These are phyloP conservation scores for Sitta europaea DNA, from an alignment of 2,113 vertebrate species.

Conservation along the genomic window DNA sequence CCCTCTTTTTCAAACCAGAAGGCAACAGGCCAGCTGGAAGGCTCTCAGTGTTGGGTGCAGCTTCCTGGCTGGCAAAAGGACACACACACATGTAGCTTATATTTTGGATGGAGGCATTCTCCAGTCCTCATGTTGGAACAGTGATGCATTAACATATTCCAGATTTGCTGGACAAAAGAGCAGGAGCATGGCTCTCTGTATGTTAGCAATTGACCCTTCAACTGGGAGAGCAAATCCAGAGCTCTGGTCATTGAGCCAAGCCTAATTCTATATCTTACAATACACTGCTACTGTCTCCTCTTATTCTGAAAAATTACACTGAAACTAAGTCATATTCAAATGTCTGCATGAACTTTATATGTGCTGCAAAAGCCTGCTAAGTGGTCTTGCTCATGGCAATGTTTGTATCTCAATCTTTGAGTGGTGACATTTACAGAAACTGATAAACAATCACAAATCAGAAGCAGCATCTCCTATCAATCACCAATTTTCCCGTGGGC, in stretches of 20 bases:
- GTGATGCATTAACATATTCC: background rate
- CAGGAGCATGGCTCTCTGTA: background rate
- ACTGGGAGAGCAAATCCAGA: background rate
- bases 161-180: background rate
- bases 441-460: background rate
- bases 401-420: background rate
- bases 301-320: background rate
- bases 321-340: background rate
- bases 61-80: background rate
- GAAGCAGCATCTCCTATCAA: background rate
- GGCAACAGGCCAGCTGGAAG: background rate
- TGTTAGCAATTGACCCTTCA: background rate
- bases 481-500: background rate
- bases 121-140: background rate
- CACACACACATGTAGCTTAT: background rate
- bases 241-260: background rate
- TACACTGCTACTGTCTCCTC: background rate
- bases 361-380: background rate
- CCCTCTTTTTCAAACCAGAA: background rate
- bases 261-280: background rate
- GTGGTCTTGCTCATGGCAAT: background rate
- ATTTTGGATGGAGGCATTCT: background rate
- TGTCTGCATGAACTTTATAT: background rate
- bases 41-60: background rate
- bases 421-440: background rate